Conservation (phyloP, 2,888 invertebrate species). For the Apodemia duryi region DNA sequence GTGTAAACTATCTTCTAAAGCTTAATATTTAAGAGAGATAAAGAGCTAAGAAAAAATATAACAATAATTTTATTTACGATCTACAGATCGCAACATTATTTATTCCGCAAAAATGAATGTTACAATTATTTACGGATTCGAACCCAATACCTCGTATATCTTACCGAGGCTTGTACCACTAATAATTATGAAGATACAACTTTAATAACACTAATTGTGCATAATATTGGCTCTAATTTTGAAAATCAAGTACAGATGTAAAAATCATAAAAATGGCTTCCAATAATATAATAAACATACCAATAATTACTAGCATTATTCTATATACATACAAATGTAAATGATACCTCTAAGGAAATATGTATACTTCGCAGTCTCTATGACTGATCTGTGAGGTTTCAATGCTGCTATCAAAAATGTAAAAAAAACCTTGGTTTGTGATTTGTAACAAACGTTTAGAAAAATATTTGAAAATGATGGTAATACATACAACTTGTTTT, state of each 20-base stretch:
- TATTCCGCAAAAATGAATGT: too few species aligned
- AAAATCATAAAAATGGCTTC: neutral
- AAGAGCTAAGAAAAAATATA: too few species aligned
- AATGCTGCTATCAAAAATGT: neutral
- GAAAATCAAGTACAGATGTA: neutral
- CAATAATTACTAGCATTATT: neutral
- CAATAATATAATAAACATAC: neutral
- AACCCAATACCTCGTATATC: too few species aligned
- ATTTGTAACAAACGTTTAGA: conserved; percentile 8
- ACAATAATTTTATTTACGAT: too few species aligned
- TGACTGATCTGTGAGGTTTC: neutral
- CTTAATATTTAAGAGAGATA: too few species aligned
- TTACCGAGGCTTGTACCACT: too few species aligned
- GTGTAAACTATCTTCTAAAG: too few species aligned
- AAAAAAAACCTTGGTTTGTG: neutral
- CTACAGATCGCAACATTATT: too few species aligned
- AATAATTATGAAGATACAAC: too few species aligned
- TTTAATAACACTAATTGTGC: neutral
- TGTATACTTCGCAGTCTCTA: neutral
- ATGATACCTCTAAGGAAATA: neutral
- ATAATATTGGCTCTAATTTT: neutral
- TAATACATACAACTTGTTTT: conserved; percentile 6
- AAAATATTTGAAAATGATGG: conserved; percentile 13
- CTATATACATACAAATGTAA: neutral
- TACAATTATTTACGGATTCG: too few species aligned